Percentiles rank a stretch among this genome's conserved stretches.
phyloP scores from a whole-genome alignment of 1,140 invertebrate species.

The Trichomalopsis sarcophagae region DNA sequence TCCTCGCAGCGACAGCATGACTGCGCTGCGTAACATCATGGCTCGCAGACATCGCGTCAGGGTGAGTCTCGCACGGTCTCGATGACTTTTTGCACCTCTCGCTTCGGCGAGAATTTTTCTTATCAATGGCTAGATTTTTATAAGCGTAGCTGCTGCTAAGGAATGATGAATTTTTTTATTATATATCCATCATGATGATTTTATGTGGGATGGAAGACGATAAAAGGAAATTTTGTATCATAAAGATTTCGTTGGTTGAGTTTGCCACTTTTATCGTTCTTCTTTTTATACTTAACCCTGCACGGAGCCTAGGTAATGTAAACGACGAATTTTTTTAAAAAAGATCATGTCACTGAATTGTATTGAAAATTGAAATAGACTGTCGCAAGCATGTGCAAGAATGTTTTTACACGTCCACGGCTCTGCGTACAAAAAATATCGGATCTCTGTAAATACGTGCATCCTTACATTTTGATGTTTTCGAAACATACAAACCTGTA shows the following conservation, averaged over 20 bases:
- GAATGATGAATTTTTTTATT: slow-evolving; percentile 29
- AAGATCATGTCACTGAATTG: too few relatives aligned
- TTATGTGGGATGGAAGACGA: slow-evolving; percentile 3
- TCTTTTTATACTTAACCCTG: slow-evolving; percentile 30
- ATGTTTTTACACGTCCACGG: background rate
- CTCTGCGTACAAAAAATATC: background rate
- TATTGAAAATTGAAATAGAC: too few relatives aligned
- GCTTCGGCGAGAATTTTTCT: slow-evolving; percentile 1
- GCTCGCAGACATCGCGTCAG: slow-evolving; percentile 67
- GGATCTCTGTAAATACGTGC: slow-evolving; percentile 38
- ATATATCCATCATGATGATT: background rate
- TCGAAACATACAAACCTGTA: slow-evolving; percentile 32
- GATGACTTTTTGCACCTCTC: background rate
- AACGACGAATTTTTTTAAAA: background rate
- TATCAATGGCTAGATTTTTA: slow-evolving; percentile 24
- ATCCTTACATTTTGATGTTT: slow-evolving; percentile 42
- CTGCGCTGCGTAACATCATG: slow-evolving; percentile 70
- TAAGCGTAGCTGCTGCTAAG: slow-evolving; percentile 23
- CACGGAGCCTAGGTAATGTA: background rate
- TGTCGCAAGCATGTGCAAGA: background rate
- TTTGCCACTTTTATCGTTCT: slow-evolving; percentile 34
- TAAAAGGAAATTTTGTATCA: background rate
- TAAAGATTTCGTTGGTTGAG: background rate
- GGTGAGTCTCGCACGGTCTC: slow-evolving; percentile 58
- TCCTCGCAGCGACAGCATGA: slow-evolving; percentile 73